Evolutionary conservation across 1,140 invertebrate genomes (phyloP).

Genomic region (Whitmania pigra): DNA sequence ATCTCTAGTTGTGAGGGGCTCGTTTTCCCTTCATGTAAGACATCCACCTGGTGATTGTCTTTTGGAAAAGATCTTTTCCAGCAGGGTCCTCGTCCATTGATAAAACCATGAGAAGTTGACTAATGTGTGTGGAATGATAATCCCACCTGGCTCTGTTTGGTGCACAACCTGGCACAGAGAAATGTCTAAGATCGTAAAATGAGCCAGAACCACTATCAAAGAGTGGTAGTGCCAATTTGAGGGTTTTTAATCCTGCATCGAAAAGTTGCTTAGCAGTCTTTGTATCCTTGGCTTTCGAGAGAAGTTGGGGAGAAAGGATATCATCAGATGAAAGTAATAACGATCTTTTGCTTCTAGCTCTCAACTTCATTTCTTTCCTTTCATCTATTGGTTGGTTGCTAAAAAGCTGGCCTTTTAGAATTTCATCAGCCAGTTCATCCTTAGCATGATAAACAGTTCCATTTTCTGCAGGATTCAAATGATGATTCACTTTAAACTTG

Average conservation of each 20-base stretch:
- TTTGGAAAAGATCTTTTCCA: conserved; percentile 51
- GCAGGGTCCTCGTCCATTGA: conserved; percentile 62
- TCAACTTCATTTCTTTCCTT: neutral
- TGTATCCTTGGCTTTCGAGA: too few relatives aligned
- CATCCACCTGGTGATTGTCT: conserved; percentile 81
- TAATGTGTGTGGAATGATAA: conserved; percentile 95
- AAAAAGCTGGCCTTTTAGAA: neutral
- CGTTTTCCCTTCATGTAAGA: conserved; percentile 73
- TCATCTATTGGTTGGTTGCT: neutral
- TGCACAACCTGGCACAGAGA: conserved; percentile 64
- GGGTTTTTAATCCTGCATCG: conserved; percentile 68
- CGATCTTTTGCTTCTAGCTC: neutral
- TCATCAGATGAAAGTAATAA: neutral
- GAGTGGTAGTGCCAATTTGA: conserved; percentile 75
- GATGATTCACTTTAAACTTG: neutral
- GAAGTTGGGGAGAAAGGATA: neutral
- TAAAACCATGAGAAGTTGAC: conserved; percentile 76
- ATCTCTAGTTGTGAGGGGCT: conserved; percentile 37
- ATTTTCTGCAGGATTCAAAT: neutral
- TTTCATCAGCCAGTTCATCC: too few relatives aligned
- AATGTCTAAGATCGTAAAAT: conserved; percentile 88
- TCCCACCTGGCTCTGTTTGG: conserved; percentile 84
- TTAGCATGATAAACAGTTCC: neutral
- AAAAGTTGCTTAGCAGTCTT: conserved; percentile 50
- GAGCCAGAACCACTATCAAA: conserved; percentile 91